Evolutionary conservation across 2,113 vertebrate genomes (phyloP), one percentile per base, ranked within the genome.

Genomic region (Engystomops pustulosus): DNA sequence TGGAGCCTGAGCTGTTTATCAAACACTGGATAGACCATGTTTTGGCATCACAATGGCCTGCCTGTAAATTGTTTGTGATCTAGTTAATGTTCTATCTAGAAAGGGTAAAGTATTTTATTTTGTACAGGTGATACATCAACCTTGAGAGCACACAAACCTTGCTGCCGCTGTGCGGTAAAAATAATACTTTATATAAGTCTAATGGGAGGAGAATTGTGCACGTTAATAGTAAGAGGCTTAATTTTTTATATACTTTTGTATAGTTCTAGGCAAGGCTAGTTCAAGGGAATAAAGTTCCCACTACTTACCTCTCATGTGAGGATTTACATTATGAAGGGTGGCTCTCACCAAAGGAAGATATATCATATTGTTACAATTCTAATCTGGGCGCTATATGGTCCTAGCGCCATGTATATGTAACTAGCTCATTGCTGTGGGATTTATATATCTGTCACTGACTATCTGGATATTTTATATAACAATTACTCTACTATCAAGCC

Each of bases 81-180:
- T 75, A 60, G 81, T 83, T 75, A 83, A 83, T 83, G 20, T 76
- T 83, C 70, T 65, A 75, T 75, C 81, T 65, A 45, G 51, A 25
- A 12, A 18, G 18, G 17, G 38, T 81, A 71, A 81, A 71, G 32
- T 41, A 81, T 81, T 81, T 71, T 81, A 49, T 47, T 65, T 55
- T 74, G 6, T 11, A 9, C 80, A 74, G 53, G 51, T 47, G 69
- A 74, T 58, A 74, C 25, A 83, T 45, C 36, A 83, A 83, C 80
- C 69, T 62, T 34, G 25, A 12, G 49, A 81, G 72, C 4, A 36
- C 2, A 38, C 17, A 30, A 58, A 83, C 55, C 53, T 67, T 67
- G 18, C 32, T 7, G 9, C 53, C 17, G 9, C 34, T 20, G 5
- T 44, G 68, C 36, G 44, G 36, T 41, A 70, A 70, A 70, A 41